Conservation (phyloP, 2,797 vertebrate genomes). For the Anguilla megastoma region DNA sequence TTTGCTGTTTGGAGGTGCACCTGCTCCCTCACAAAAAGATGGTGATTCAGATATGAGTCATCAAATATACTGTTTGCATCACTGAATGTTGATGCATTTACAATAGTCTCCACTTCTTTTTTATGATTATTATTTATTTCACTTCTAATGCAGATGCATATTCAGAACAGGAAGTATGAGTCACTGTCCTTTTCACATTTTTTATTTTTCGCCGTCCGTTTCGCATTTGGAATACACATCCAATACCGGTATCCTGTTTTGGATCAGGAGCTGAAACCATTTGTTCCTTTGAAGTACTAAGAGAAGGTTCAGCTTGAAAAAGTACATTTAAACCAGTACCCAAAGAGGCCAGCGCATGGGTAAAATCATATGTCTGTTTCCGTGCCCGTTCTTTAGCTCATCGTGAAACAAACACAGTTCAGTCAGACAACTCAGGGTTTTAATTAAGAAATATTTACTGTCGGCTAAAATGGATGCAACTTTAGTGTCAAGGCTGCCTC, state of each 20-base stretch:
- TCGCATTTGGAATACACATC: background rate
- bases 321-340: no score
- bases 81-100: background rate
- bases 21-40: background rate
- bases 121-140: background rate
- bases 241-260: background rate
- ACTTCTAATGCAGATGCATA: background rate
- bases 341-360: no score
- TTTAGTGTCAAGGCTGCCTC: no score
- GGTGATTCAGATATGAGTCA: background rate
- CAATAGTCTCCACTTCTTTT: background rate
- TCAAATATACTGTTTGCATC: background rate
- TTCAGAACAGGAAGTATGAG: background rate
- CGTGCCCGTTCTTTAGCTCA: no score
- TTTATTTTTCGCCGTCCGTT: background rate
- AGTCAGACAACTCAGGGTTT: no score
- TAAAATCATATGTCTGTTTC: no score
- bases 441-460: no score
- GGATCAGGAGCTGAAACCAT: background rate
- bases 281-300: background rate
- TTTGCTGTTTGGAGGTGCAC: background rate
- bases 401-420: no score
- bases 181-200: background rate
- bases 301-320: background rate
- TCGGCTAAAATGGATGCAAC: no score